These are phyloP conservation scores for Tromatobia lineatoria DNA, from an alignment of 2,888 invertebrate species.

Conservation along the genomic window DNA sequence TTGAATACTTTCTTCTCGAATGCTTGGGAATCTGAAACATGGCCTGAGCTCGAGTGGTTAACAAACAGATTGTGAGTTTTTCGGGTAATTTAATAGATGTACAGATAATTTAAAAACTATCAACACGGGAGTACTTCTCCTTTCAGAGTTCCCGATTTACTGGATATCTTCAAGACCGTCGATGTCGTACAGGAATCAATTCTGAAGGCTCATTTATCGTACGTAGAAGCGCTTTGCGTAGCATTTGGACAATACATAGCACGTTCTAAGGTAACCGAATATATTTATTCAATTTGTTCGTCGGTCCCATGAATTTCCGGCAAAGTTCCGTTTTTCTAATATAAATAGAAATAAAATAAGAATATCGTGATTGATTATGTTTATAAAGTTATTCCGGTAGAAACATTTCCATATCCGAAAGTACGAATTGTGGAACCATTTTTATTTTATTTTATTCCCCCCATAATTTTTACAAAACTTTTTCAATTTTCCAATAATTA, in stretches of 20 bases:
- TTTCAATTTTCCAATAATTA: neutral
- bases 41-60: conserved; percentile 91
- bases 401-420: too few species aligned
- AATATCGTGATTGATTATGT: too few species aligned
- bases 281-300: neutral
- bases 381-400: too few species aligned
- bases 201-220: conserved; percentile 86
- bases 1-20: conserved; percentile 86
- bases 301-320: neutral
- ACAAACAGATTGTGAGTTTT: conserved; percentile 88
- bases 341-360: too few species aligned
- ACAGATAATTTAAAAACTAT: neutral
- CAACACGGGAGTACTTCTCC: neutral
- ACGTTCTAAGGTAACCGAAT: conserved; percentile 82
- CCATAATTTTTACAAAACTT: neutral
- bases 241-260: conserved; percentile 90
- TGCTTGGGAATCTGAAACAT: conserved; percentile 86
- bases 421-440: neutral
- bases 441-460: neutral
- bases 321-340: too few species aligned
- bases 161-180: conserved; percentile 87
- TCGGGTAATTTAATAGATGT: conserved; percentile 31
- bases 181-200: conserved; percentile 86
- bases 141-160: conserved; percentile 87
- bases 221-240: conserved; percentile 88